These are phyloP conservation scores for Lasioglossum pauxillum DNA, from an alignment of 2,888 invertebrate species.

Conservation along the genomic window DNA sequence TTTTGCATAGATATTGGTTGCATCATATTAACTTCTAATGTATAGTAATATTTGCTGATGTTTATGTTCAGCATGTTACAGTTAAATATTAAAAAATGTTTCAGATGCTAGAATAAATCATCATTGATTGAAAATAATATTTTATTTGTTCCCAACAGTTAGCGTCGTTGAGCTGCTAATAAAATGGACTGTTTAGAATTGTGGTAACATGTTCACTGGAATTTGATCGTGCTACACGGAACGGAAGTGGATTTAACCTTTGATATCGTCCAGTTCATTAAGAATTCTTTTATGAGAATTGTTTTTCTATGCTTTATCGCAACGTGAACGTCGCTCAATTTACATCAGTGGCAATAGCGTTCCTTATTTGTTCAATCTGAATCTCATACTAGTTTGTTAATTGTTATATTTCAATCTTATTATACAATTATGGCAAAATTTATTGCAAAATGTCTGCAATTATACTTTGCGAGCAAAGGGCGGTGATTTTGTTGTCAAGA, in stretches of 20 bases:
- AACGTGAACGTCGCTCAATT: neutral
- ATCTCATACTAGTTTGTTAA: neutral
- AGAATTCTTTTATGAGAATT: neutral
- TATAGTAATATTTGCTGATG: no score
- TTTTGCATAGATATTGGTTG: no score
- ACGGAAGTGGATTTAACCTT: neutral
- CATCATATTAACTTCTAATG: neutral
- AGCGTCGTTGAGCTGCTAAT: neutral
- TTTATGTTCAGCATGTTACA: no score
- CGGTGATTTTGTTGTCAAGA: no score
- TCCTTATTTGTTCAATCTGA: neutral
- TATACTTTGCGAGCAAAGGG: no score
- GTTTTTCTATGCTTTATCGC: neutral
- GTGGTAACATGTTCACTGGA: neutral
- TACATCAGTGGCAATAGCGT: neutral
- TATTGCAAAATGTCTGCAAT: no score
- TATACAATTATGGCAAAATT: no score
- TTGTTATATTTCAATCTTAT: neutral
- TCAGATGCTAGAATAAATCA: no score
- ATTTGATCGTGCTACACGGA: neutral
- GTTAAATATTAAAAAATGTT: no score
- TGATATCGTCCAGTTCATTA: neutral
- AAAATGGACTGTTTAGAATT: neutral
- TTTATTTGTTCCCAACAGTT: neutral
- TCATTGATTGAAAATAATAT: neutral